Evolutionary conservation across 2,797 vertebrate genomes (phyloP), one percentile per base, ranked within the genome.

Genomic region (Pangasius sanitwongsei): DNA sequence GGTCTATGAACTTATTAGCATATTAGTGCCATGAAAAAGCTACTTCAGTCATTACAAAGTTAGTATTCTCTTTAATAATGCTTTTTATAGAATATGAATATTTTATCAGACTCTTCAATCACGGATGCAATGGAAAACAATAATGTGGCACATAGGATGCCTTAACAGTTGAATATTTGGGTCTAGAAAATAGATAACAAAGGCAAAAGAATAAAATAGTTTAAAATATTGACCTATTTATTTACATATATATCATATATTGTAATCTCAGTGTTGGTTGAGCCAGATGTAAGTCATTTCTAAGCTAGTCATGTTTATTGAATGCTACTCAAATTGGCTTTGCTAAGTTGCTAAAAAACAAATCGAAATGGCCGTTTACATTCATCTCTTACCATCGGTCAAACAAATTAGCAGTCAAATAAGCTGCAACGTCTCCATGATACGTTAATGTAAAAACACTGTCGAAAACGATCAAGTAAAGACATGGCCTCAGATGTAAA

Each of bases 381-480:
- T 93, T 91, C 88, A 91, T 80, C 91, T 91, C 94, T 94, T 95
- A 94, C 92, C 95, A 95, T 93, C 91, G 92, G 91, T 90, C 97
- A 98, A 96, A 95, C 98, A 98, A 98, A 98, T 98, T 89, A 96
- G 97, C 93, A 98, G 97, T 98, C 97, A 98, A 98, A 98, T 98
- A 95, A 97, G 96, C 96, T 97, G 96, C 95, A 94, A 95, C 95
- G 96, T 97, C 95, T 96, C 93, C 94, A 93, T 94, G 93, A 96
- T 94, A 94, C 92, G 94, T 97, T 97, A 96, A 97, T 89, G 91
- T 94, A 93, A 93, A 89, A 93, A 93, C 91, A 94, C 93, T 94
- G 95, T 94, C 93, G 74, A 93, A 86, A 92, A 93, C 93, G 92
- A 95, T 94, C 95, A 93, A 95, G 94, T 95, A 95, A 93, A 92